Percentiles rank a stretch among this genome's conserved stretches.
These are phyloP conservation scores for Archocentrus centrarchus DNA, from an alignment of 2,113 vertebrate genomes.

Conservation along the genomic window DNA sequence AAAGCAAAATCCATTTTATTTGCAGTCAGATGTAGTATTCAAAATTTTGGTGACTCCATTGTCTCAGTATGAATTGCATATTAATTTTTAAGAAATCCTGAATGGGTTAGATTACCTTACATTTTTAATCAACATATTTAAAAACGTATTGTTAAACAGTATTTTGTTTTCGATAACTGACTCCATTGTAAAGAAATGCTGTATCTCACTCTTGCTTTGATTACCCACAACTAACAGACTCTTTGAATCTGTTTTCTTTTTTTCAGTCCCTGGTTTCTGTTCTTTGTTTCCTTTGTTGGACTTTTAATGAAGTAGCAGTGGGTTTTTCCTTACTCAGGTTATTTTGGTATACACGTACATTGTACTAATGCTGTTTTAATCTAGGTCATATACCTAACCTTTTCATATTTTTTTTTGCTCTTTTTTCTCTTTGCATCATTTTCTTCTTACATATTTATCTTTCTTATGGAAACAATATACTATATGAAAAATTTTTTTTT, in stretches of 20 bases:
- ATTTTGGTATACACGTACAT: neutral
- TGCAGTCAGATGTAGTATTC: neutral
- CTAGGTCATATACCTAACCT: neutral
- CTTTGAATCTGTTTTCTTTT: neutral
- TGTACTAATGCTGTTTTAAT: neutral
- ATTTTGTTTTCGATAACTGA: neutral
- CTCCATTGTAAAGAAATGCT: neutral
- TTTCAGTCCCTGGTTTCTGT: neutral
- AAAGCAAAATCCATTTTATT: neutral
- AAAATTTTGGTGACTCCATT: neutral
- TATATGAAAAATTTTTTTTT: neutral
- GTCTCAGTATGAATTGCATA: neutral
- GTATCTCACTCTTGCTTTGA: neutral
- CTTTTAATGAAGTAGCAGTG: neutral
- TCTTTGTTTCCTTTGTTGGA: constrained; percentile 10
- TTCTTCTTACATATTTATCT: neutral
- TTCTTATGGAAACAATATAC: neutral
- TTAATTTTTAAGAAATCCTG: neutral
- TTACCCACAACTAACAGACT: neutral
- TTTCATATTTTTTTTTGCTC: neutral
- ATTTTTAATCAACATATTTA: neutral
- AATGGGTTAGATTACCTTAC: neutral
- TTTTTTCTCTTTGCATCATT: neutral
- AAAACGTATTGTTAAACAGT: neutral
- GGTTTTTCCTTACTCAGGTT: neutral